Evolutionary conservation across 2,113 vertebrate genomes (phyloP).

Genomic region (Fulica atra): DNA sequence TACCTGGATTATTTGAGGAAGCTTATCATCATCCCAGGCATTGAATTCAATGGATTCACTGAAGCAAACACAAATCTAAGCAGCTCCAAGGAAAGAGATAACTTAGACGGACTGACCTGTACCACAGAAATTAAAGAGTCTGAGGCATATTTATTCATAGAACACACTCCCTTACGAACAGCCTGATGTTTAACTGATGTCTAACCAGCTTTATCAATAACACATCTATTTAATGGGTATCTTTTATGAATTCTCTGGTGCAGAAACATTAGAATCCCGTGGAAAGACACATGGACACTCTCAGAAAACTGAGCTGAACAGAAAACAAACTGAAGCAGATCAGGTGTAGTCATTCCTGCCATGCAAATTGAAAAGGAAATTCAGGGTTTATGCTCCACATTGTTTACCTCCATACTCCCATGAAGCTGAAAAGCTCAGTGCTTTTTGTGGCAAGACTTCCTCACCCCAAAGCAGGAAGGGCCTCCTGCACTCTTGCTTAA

Average conservation of each 20-base stretch:
- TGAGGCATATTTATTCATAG: background rate
- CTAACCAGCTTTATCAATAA: background rate
- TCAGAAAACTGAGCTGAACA: background rate
- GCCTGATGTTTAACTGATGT: background rate
- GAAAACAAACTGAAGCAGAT: background rate
- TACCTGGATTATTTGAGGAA: background rate
- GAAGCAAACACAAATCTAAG: background rate
- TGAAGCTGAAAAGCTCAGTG: background rate
- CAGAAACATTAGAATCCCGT: background rate
- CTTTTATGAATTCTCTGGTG: background rate
- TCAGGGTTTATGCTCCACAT: background rate
- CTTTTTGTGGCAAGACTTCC: background rate
- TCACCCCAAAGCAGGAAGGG: background rate
- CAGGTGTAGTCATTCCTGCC: background rate
- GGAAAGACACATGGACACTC: background rate
- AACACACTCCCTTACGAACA: background rate
- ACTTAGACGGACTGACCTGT: background rate
- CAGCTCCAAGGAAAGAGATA: background rate
- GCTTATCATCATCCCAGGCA: background rate
- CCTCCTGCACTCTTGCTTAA: background rate
- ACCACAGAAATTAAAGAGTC: background rate
- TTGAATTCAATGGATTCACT: background rate
- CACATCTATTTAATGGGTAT: background rate
- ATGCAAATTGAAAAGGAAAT: background rate
- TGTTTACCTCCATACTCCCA: background rate